phyloP scores from a whole-genome alignment of 2,113 vertebrate genomes.

The Ovis aries region DNA sequence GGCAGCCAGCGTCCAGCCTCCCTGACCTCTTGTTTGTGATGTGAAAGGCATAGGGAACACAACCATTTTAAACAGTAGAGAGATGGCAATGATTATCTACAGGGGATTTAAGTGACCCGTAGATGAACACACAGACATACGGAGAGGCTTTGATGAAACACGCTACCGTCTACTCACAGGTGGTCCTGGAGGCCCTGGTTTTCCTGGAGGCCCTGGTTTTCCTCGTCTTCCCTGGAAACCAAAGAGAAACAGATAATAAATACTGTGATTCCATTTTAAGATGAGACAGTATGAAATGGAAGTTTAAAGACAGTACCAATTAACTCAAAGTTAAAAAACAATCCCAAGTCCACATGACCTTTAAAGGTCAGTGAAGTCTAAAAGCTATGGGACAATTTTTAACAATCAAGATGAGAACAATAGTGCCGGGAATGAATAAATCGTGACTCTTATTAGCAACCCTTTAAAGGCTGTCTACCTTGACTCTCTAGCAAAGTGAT shows the following conservation, averaged over 20 bases:
- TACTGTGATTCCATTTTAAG: not conserved
- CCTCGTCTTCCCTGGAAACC: conserved; percentile 83
- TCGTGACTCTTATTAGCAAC: not conserved
- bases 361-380: not conserved
- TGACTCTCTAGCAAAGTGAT: not conserved
- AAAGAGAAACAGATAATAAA: conserved; percentile 46
- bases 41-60: not conserved
- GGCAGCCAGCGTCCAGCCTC: not conserved
- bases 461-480: not conserved
- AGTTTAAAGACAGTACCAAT: not conserved
- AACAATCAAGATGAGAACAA: not conserved
- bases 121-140: not conserved
- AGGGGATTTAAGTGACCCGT: not conserved
- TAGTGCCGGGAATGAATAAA: not conserved
- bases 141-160: not conserved
- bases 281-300: conserved; percentile 24
- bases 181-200: conserved; percentile 81
- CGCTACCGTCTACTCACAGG: conserved; percentile 78
- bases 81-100: not conserved
- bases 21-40: not conserved
- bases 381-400: not conserved
- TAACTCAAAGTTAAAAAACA: not conserved
- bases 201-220: conserved; percentile 83
- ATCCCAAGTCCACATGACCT: not conserved
- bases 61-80: not conserved